A percentile compares a stretch with the other conserved stretches of the same genome.
phyloP scores from a whole-genome alignment of 1,140 invertebrate species.

The Chrysopa pallens region DNA sequence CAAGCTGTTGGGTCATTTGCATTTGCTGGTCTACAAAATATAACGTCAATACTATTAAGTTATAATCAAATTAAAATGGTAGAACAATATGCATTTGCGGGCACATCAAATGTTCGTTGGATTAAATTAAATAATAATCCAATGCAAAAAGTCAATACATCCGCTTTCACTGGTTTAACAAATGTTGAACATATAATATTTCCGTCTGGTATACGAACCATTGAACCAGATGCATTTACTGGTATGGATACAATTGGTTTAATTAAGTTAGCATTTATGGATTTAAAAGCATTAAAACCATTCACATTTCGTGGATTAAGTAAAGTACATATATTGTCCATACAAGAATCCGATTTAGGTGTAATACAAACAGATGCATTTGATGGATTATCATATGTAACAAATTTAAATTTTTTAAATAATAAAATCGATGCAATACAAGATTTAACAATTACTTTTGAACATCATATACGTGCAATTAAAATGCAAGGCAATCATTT shows the following conservation, averaged over 20 bases:
- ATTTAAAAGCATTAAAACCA: constrained; percentile 43
- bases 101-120: constrained; percentile 57
- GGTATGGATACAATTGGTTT: constrained; percentile 59
- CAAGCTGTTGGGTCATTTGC: constrained; percentile 56
- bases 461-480: constrained; percentile 46
- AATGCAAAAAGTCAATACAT: constrained; percentile 46
- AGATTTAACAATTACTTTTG: constrained; percentile 42
- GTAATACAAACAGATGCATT: constrained; percentile 52
- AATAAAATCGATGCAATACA: constrained; percentile 70
- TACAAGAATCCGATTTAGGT: constrained; percentile 65
- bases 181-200: constrained; percentile 57
- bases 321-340: constrained; percentile 48
- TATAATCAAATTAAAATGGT: constrained; percentile 63
- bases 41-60: constrained; percentile 50
- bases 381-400: constrained; percentile 44
- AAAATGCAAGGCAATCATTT: constrained; percentile 66
- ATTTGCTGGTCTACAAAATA: constrained; percentile 64
- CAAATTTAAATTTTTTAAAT: constrained; percentile 52
- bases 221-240: constrained; percentile 61
- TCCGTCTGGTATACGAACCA: constrained; percentile 51
- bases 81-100: constrained; percentile 63
- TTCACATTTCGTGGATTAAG: constrained; percentile 58
- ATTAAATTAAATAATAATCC: constrained; percentile 63
- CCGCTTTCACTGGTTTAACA: constrained; percentile 61
- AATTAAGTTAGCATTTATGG: constrained; percentile 65